A percentile compares a stretch with the other conserved stretches of the same genome.
Evolutionary conservation across 2,797 vertebrate genomes (phyloP).

Genomic region (Gorsachius magnificus): DNA sequence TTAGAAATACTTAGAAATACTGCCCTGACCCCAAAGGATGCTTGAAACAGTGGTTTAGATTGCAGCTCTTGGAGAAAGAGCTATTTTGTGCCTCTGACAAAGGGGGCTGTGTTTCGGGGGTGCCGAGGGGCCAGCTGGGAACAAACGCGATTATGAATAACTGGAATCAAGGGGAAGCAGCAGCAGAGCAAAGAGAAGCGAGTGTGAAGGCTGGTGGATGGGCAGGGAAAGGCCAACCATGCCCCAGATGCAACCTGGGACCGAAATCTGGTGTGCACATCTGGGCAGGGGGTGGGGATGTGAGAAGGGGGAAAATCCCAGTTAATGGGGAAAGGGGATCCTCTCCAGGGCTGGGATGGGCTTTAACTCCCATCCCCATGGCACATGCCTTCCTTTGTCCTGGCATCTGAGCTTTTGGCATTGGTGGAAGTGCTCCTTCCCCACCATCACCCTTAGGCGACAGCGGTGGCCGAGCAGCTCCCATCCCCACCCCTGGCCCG

Average conservation of each 20-base stretch:
- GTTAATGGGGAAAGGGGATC: not conserved
- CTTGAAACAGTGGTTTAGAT: not conserved
- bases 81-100: slow-evolving; percentile 38
- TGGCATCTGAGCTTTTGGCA: not conserved
- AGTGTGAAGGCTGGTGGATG: not conserved
- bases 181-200: not conserved
- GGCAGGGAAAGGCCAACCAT: not conserved
- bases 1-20: slow-evolving; percentile 31
- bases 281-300: not conserved
- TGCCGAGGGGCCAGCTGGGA: not conserved
- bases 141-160: not conserved
- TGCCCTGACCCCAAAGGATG: not conserved
- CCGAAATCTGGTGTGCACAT: not conserved
- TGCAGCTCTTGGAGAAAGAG: slow-evolving; percentile 27
- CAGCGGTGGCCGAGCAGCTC: fast-evolving
- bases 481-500: not conserved
- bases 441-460: not conserved
- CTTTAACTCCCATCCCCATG: not conserved
- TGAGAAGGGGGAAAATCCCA: not conserved
- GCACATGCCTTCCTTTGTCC: not conserved
- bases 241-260: not conserved
- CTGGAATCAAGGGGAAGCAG: not conserved
- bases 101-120: not conserved
- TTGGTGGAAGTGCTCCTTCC: not conserved
- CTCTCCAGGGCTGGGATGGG: not conserved